Evolutionary conservation across 1,140 invertebrate species (phyloP).

Genomic region (Sitophilus oryzae): DNA sequence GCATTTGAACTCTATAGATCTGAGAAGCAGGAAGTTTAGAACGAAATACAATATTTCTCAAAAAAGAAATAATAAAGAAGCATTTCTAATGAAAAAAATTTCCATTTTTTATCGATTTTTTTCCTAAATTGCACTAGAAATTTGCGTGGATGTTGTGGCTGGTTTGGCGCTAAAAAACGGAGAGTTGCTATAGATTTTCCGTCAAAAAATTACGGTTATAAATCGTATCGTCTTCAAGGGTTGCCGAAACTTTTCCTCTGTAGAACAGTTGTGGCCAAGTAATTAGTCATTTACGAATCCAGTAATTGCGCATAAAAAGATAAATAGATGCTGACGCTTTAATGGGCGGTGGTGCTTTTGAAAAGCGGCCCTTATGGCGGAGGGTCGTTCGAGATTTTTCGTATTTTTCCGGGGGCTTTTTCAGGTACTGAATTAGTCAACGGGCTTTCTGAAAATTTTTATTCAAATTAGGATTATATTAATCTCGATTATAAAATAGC

Average conservation of each 20-base stretch:
- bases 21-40: too few species aligned
- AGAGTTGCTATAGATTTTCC: slow-evolving; percentile 14
- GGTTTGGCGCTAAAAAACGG: too few species aligned
- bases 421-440: slow-evolving; percentile 40
- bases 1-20: too few species aligned
- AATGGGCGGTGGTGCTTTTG: slow-evolving; percentile 26
- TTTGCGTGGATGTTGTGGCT: too few species aligned
- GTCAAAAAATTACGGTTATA: slow-evolving; percentile 17
- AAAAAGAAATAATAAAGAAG: too few species aligned
- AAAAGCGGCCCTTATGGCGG: slow-evolving; percentile 27
- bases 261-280: slow-evolving; percentile 37
- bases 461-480: slow-evolving; percentile 38
- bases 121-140: too few species aligned
- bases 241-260: slow-evolving; percentile 37
- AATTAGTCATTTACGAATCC: slow-evolving; percentile 46
- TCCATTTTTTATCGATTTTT: too few species aligned
- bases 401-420: slow-evolving; percentile 34
- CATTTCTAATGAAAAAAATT: too few species aligned
- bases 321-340: slow-evolving; percentile 41
- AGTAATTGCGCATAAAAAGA: slow-evolving; percentile 46
- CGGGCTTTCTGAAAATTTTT: slow-evolving; percentile 33
- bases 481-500: slow-evolving; percentile 36
- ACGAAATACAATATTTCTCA: too few species aligned
- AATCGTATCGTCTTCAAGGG: slow-evolving; percentile 35
- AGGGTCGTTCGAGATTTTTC: slow-evolving; percentile 1